Evolutionary conservation across 2,113 vertebrate species (phyloP).

Genomic region (Dunckerocampus dactyliophorus): DNA sequence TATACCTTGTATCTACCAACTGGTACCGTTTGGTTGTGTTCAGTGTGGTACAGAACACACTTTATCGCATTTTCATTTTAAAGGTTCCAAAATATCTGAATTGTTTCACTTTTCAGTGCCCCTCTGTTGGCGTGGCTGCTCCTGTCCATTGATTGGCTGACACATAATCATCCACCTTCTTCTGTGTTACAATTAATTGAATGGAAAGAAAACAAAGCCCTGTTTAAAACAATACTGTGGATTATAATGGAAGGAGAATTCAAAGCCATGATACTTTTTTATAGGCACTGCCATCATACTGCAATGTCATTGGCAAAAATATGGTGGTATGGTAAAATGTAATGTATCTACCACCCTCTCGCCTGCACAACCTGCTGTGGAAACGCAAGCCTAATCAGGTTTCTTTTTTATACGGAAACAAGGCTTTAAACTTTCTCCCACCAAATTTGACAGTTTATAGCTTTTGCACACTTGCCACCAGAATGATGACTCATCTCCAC

Average conservation of each 20-base stretch:
- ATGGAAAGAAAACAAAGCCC: no score
- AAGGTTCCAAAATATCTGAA: background rate
- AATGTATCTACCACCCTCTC: no score
- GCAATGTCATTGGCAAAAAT: no score
- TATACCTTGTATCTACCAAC: background rate
- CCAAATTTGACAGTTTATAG: no score
- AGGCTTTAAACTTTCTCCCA: slow-evolving; percentile 1
- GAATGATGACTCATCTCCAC: background rate
- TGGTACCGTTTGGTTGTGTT: background rate
- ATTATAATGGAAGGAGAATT: no score
- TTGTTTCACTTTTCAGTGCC: background rate
- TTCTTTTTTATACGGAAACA: background rate
- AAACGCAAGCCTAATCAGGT: background rate
- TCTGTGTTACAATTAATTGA: background rate
- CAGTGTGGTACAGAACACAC: background rate
- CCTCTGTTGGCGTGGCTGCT: background rate
- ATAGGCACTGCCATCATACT: no score
- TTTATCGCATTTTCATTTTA: background rate
- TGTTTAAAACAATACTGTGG: no score
- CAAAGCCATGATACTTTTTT: no score
- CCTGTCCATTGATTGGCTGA: background rate
- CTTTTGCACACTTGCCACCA: no score
- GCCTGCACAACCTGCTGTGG: background rate
- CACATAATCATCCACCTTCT: background rate
- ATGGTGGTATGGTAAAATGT: background rate